Evolutionary conservation across 1,140 invertebrate species (phyloP).

Genomic region (Drosophila mauritiana): DNA sequence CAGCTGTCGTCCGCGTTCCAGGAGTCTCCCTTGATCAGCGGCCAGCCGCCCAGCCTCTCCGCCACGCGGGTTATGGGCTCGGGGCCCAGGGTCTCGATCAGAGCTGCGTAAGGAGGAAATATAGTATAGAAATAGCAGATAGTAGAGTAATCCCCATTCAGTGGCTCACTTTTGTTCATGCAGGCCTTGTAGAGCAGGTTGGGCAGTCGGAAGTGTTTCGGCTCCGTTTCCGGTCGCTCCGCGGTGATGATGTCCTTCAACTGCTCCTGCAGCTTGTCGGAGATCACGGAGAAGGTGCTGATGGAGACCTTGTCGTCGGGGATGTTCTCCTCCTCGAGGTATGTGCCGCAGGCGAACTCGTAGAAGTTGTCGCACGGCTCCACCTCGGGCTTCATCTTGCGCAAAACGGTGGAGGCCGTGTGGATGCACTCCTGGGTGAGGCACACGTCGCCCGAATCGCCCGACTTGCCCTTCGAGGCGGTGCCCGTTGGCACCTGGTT

Average conservation of each 20-base stretch:
- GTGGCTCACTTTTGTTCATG: conserved; percentile 92
- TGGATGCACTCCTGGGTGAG: conserved; percentile 88
- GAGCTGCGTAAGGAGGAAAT: conserved; percentile 82
- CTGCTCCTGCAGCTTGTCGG: conserved; percentile 92
- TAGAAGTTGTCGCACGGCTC: conserved; percentile 97
- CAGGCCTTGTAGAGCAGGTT: conserved; percentile 93
- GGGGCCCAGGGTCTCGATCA: conserved; percentile 90
- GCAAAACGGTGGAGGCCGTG: conserved; percentile 89
- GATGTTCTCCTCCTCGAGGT: conserved; percentile 89
- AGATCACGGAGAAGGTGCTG: conserved; percentile 92
- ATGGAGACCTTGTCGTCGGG: conserved; percentile 92
- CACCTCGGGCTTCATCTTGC: conserved; percentile 89
- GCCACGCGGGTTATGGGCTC: conserved; percentile 89
- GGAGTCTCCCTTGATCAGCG: conserved; percentile 90
- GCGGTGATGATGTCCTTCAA: conserved; percentile 90
- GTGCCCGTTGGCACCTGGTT: conserved; percentile 50
- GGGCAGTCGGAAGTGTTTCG: conserved; percentile 90
- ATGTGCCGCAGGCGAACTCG: conserved; percentile 91
- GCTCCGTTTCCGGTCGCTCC: conserved; percentile 87
- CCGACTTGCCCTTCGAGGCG: conserved; percentile 35
- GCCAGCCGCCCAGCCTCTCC: conserved; percentile 94
- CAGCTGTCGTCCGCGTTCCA: conserved; percentile 90
- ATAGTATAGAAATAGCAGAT: neutral
- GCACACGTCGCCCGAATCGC: conserved; percentile 85
- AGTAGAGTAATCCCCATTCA: too few relatives aligned